Conservation (phyloP, 2,888 invertebrate species). For the Oxytorus armatus region DNA sequence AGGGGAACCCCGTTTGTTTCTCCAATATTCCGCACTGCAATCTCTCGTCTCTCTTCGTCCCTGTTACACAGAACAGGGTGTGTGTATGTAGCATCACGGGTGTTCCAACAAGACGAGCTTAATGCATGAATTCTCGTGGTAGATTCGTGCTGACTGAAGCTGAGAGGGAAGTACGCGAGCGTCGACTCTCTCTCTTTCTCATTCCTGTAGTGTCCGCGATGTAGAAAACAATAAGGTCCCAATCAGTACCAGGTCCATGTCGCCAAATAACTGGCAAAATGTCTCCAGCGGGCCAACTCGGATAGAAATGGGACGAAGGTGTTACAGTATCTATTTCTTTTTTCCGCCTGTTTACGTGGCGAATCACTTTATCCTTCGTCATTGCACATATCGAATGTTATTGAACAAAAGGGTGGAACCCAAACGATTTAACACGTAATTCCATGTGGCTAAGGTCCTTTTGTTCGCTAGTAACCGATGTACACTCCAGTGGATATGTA, state of each 20-base stretch:
- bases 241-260: too few species aligned
- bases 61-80: conserved; percentile 11
- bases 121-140: conserved; percentile 47
- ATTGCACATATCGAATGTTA: neutral
- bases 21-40: conserved; percentile 22
- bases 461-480: conserved; percentile 6
- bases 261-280: too few species aligned
- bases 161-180: conserved; percentile 4
- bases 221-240: too few species aligned
- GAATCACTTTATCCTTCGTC: neutral
- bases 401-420: neutral
- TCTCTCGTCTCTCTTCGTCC: conserved; percentile 14
- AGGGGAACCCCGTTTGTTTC: conserved; percentile 24
- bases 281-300: too few species aligned
- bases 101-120: conserved; percentile 50
- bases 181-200: conserved; percentile 10
- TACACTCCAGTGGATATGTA: conserved; percentile 30
- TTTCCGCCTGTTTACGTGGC: neutral
- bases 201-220: too few species aligned
- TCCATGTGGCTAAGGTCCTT: neutral
- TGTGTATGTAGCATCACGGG: conserved; percentile 21
- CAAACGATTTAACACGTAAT: neutral
- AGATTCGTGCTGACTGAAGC: conserved; percentile 10
- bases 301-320: neutral
- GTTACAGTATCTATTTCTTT: neutral